Conservation (phyloP, 30 jellyfish, hydroid and myxozoan genomes). For the Calvadosia cruxmelitensis region DNA sequence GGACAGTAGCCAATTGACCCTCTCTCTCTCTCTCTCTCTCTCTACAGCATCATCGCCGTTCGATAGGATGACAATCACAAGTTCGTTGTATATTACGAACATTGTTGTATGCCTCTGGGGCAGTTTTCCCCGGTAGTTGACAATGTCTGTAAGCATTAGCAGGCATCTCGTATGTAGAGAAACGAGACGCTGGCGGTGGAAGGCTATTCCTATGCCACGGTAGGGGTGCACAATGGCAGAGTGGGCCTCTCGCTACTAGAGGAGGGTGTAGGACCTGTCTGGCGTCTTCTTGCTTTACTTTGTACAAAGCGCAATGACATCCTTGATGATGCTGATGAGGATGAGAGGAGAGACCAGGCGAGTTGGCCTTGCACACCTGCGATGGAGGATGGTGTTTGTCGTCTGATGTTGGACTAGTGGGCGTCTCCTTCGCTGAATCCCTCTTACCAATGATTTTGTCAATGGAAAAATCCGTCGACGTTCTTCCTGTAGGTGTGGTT, state of each 20-base stretch:
- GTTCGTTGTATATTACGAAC: too few species aligned
- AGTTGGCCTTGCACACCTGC: too few species aligned
- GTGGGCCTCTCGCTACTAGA: background rate
- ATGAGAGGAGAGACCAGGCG: too few species aligned
- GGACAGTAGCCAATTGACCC: too few species aligned
- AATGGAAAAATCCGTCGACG: conserved; percentile 57
- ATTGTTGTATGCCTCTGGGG: background rate
- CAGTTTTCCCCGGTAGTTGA: background rate
- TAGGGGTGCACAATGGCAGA: background rate
- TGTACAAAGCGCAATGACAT: background rate
- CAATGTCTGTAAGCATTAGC: background rate
- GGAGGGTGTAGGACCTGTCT: background rate
- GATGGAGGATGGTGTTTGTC: background rate
- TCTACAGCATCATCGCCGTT: background rate
- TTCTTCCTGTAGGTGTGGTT: conserved; percentile 17
- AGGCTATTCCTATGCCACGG: background rate
- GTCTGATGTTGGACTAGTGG: too few species aligned
- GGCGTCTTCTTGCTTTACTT: background rate
- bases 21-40: too few species aligned
- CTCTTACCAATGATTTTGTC: conserved; percentile 50
- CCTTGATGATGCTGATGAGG: background rate
- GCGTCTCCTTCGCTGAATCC: too few species aligned
- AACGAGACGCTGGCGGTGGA: background rate
- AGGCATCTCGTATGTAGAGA: background rate
- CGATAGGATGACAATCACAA: background rate